phyloP scores from a whole-genome alignment of 2,113 vertebrate genomes.

The Siniperca chuatsi region DNA sequence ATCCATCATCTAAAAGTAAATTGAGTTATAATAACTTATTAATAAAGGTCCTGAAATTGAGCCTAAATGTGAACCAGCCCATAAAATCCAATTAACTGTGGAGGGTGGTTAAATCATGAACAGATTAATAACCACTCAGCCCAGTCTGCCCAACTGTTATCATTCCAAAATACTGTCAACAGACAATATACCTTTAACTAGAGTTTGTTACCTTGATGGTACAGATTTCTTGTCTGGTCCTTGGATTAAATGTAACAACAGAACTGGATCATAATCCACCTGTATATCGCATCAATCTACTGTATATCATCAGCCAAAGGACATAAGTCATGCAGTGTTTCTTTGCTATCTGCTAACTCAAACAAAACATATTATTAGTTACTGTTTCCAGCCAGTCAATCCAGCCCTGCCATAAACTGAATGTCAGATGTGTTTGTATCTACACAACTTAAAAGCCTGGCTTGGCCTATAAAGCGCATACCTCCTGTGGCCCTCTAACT shows the following conservation, averaged over 20 bases:
- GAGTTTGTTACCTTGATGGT: background rate
- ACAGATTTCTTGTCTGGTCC: background rate
- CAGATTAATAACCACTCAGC: background rate
- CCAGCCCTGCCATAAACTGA: background rate
- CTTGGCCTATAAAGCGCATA: background rate
- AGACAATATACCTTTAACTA: background rate
- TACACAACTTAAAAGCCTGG: background rate
- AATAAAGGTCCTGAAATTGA: background rate
- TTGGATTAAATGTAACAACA: background rate
- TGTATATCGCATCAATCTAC: background rate
- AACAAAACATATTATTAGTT: slow-evolving; percentile 3
- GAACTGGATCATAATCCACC: background rate
- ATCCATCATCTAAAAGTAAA: background rate
- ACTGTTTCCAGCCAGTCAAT: background rate
- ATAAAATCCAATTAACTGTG: background rate
- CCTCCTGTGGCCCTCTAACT: slow-evolving; percentile 1
- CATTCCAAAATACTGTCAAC: background rate
- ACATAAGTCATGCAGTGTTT: background rate
- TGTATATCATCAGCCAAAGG: background rate
- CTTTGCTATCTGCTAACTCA: background rate
- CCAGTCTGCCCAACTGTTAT: background rate
- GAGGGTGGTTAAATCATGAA: background rate
- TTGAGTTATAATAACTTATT: background rate
- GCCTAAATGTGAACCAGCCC: background rate
- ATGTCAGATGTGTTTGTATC: slow-evolving; percentile 10